phyloP scores from a whole-genome alignment of 2,888 invertebrate species.

The Epiblema foenella region DNA sequence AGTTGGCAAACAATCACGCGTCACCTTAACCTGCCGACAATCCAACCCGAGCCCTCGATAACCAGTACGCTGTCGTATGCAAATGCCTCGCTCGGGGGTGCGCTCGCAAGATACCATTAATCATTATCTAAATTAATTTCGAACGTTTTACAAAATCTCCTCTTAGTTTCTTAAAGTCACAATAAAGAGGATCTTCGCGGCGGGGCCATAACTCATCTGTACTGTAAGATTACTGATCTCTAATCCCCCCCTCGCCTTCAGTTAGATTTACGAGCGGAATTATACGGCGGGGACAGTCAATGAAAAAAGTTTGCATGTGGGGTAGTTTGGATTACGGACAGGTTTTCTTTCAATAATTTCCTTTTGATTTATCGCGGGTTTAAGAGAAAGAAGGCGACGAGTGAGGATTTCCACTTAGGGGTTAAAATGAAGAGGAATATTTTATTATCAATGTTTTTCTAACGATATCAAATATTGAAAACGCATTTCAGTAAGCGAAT shows the following conservation, averaged over 20 bases:
- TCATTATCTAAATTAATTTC: constrained; percentile 85
- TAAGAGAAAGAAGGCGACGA: background rate
- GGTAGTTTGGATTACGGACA: constrained; percentile 48
- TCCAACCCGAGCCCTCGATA: constrained; percentile 35
- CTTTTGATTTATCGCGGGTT: constrained; percentile 32
- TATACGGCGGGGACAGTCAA: constrained; percentile 82
- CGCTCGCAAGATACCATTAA: constrained; percentile 77
- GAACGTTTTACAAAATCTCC: constrained; percentile 83
- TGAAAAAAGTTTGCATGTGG: constrained; percentile 77
- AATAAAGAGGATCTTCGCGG: constrained; percentile 80
- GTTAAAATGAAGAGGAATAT: background rate
- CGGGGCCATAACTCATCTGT: constrained; percentile 88
- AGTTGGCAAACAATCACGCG: background rate
- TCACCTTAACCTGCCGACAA: constrained; percentile 8
- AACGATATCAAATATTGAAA: no score
- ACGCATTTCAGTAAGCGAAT: no score
- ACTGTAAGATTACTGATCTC: constrained; percentile 90
- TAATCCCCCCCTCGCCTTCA: constrained; percentile 89
- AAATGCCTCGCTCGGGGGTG: constrained; percentile 68
- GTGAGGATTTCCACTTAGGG: background rate
- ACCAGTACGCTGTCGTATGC: constrained; percentile 70
- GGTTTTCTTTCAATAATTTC: constrained; percentile 47
- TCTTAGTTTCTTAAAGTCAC: constrained; percentile 85
- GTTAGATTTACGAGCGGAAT: constrained; percentile 90
- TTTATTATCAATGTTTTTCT: background rate